Evolutionary conservation across 2,888 invertebrate species (phyloP), one percentile per base, ranked within the genome.

Genomic region (Lagria hirta): DNA sequence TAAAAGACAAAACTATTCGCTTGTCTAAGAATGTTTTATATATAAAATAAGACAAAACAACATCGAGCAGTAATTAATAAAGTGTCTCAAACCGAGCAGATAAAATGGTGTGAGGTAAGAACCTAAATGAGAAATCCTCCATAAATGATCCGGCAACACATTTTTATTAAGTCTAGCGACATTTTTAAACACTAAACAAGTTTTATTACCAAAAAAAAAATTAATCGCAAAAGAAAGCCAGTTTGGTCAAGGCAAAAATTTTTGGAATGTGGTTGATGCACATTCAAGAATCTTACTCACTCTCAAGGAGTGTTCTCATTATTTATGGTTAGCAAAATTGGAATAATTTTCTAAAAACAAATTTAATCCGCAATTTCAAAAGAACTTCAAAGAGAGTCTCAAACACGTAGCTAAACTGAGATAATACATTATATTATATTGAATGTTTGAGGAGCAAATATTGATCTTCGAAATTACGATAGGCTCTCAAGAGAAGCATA

Each of bases 241-340:
- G 35, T 29, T 21, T 15, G 24, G 8, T 23, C 23, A 6, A n/a
- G 28, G 22, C 34, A 43, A 43, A 43, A 43, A 40, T 26, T 41
- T 42, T 41, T 27, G 43, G 43, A 43, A 43, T 43, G 43, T 26
- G 37, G 42, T 43, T 35, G 42, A 43, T 43, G 42, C 35, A 35
- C 42, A 43, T 34, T 43, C 42, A 29, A 29, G 42, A 6, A 37
- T 12, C 21, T 43, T 43, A 43, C 43, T 43, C 43, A 43, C 18
- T 32, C 32, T 32, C 22, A 29, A 35, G 35, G 43, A 43, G 43
- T 35, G 43, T 35, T 43, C 43, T 21, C 10, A 29, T 35, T 43
- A 43, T 43, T 41, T 41, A 33, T 41, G 22, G 40, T 23, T 37
- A 21, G 27, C 28, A 20, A 37, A 37, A 21, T 37, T 10, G 14